Conservation (phyloP, 2,888 invertebrate genomes). For the Parnassius orleans region DNA sequence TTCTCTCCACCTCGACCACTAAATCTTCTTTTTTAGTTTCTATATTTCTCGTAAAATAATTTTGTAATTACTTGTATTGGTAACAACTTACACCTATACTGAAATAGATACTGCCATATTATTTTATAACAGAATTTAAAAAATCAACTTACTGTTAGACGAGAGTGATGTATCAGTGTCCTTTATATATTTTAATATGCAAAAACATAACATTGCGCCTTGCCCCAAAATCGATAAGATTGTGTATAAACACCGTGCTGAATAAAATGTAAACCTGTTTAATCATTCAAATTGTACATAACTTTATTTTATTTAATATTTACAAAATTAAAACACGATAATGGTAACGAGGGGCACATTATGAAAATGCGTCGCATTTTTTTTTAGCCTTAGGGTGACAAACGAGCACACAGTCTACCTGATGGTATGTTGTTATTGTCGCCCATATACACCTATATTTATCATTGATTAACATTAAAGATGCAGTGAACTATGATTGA, state of each 20-base stretch:
- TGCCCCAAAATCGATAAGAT: conserved; percentile 44
- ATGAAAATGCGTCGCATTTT: too few species aligned
- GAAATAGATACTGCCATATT: too few species aligned
- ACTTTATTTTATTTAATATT: too few species aligned
- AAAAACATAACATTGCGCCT: conserved; percentile 34
- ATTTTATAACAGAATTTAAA: too few species aligned
- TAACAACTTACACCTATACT: not conserved
- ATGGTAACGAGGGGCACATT: too few species aligned
- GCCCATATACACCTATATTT: too few species aligned
- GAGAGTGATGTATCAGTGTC: conserved; percentile 40
- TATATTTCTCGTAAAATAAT: not conserved
- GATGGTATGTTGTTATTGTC: too few species aligned
- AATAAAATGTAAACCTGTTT: conserved; percentile 32
- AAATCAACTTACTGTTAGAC: conserved; percentile 46
- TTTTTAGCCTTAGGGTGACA: too few species aligned
- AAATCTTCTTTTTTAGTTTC: not conserved
- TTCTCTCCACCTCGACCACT: not conserved
- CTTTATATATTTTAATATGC: conserved; percentile 42
- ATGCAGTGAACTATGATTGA: too few species aligned
- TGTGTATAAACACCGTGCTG: conserved; percentile 48
- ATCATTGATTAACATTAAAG: too few species aligned
- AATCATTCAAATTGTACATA: not conserved
- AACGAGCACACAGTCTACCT: too few species aligned
- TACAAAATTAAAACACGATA: too few species aligned
- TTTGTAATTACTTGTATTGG: not conserved